Conservation (phyloP, 2,797 vertebrate genomes). For the Nyctibius grandis region DNA sequence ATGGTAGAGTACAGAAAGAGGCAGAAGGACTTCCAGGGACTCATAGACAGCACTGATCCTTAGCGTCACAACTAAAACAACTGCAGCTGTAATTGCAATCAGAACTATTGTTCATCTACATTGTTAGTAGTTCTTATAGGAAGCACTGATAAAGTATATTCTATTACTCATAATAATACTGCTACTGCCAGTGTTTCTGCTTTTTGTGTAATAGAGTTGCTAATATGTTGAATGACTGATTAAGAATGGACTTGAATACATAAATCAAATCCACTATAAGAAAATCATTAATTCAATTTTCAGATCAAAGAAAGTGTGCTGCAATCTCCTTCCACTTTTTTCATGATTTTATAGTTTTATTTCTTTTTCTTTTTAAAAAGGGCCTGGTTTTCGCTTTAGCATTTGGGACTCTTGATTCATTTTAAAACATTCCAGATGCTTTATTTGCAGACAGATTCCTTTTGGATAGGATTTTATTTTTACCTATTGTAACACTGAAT, state of each 20-base stretch:
- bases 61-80: not conserved
- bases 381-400: not conserved
- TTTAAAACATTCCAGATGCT: constrained; percentile 48
- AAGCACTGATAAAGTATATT: not conserved
- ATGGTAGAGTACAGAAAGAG: not conserved
- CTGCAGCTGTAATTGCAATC: not conserved
- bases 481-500: not conserved
- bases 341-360: not conserved
- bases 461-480: not conserved
- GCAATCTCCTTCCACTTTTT: not conserved
- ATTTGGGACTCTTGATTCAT: not conserved
- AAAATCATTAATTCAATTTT: not conserved
- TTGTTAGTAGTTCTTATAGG: not conserved
- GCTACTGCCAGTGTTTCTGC: not conserved
- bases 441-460: constrained; percentile 2
- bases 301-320: not conserved
- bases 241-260: not conserved
- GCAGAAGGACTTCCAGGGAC: not conserved
- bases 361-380: not conserved
- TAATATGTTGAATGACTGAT: not conserved
- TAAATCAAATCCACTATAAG: not conserved
- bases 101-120: not conserved
- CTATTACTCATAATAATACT: not conserved
- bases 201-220: not conserved
- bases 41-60: not conserved